Percentiles rank a stretch among this genome's conserved stretches.
Evolutionary conservation across 2,113 vertebrate genomes (phyloP).

Genomic region (Silurus meridionalis): DNA sequence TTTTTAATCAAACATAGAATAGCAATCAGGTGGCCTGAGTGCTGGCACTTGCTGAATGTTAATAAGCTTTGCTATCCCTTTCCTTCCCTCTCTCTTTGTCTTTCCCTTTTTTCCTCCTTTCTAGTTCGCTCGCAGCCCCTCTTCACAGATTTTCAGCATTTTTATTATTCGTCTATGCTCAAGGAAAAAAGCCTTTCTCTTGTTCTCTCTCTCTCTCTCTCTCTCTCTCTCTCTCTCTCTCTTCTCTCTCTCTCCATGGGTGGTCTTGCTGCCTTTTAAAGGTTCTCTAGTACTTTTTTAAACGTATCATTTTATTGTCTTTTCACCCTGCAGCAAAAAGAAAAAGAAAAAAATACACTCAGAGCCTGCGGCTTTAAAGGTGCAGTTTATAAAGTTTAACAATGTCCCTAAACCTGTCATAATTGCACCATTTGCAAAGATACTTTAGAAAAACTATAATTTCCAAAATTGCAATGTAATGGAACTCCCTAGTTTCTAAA

Average conservation of each 20-base stretch:
- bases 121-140: not conserved
- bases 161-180: not conserved
- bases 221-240: not conserved
- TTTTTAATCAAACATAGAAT: constrained; percentile 39
- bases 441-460: not conserved
- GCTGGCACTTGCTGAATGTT: constrained; percentile 6
- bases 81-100: constrained; percentile 4
- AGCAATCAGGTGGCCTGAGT: constrained; percentile 31
- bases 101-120: constrained; percentile 10
- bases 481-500: not conserved
- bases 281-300: not conserved
- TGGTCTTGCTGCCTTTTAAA: constrained; percentile 16
- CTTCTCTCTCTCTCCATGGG: constrained; percentile 25
- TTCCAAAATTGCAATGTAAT: not conserved
- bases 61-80: constrained; percentile 2
- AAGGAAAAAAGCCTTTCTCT: not conserved
- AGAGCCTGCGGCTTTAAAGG: not conserved
- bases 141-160: not conserved
- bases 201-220: too few relatives aligned
- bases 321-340: not conserved
- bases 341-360: not conserved
- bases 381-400: not conserved
- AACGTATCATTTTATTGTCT: constrained; percentile 5
- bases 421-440: not conserved
- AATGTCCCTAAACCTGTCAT: not conserved